These are phyloP conservation scores for Leuciscus idus DNA, from an alignment of 2,113 vertebrate genomes.

Conservation along the genomic window DNA sequence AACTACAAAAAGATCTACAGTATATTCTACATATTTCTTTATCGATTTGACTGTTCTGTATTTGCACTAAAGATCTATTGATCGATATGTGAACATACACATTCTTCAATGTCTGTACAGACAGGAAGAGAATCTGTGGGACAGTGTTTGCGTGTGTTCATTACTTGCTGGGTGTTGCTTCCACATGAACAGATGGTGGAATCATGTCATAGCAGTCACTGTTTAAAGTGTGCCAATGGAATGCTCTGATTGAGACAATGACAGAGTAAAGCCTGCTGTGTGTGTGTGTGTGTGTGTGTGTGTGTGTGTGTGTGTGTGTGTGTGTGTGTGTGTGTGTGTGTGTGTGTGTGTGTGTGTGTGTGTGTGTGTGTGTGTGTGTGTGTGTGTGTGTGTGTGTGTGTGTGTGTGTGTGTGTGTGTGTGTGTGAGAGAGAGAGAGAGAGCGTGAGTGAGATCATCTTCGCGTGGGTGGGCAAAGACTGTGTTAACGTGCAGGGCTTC, in stretches of 20 bases:
- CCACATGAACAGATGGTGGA: constrained; percentile 52
- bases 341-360: too few relatives aligned
- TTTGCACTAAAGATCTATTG: background rate
- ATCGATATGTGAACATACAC: background rate
- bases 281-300: constrained; percentile 36
- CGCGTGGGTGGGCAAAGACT: background rate
- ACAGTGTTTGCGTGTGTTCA: constrained; percentile 48
- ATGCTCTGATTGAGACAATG: constrained; percentile 56
- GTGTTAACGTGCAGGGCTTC: background rate
- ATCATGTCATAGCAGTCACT: constrained; percentile 48
- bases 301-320: too few relatives aligned
- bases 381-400: too few relatives aligned
- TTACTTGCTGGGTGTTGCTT: constrained; percentile 14
- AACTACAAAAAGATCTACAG: background rate
- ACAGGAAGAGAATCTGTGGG: constrained; percentile 34
- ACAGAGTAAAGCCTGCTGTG: constrained; percentile 29
- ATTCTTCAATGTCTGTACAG: background rate
- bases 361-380: too few relatives aligned
- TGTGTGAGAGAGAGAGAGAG: background rate
- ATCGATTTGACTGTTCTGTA: background rate
- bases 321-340: constrained; percentile 48
- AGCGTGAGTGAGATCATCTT: background rate
- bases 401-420: too few relatives aligned
- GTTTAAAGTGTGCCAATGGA: constrained; percentile 40
- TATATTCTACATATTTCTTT: background rate